phyloP scores from a whole-genome alignment of 35 echinoderm and acorn worm genomes.

The Heliocidaris erythrogramma region DNA sequence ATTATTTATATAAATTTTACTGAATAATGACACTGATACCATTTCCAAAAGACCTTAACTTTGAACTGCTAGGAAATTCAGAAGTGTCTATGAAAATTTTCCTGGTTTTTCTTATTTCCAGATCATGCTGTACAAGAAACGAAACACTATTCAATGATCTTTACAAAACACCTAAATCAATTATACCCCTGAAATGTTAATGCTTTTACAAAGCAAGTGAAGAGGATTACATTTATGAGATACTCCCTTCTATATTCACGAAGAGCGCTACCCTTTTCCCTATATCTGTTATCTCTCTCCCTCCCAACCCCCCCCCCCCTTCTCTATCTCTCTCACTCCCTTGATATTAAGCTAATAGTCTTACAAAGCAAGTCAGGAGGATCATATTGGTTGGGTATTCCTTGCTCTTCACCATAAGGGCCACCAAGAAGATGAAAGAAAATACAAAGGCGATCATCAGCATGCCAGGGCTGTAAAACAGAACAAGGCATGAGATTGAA shows the following conservation, averaged over 20 bases:
- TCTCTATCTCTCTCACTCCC: not conserved
- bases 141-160: no score
- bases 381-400: conserved; percentile 92
- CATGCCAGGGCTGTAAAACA: conserved; percentile 74
- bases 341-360: conserved; percentile 10
- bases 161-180: no score
- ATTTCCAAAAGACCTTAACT: no score
- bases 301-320: not conserved
- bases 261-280: not conserved
- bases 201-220: not conserved
- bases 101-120: not conserved
- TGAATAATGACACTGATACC: no score
- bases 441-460: conserved; percentile 77
- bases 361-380: conserved; percentile 89
- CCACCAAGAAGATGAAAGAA: conserved; percentile 78
- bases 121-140: no score
- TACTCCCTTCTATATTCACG: not conserved
- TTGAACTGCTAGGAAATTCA: no score
- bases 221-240: not conserved
- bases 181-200: not conserved
- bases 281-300: not conserved
- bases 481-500: conserved; percentile 2
- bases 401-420: conserved; percentile 84
- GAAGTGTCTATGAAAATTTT: no score
- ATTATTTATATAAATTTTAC: no score